These are phyloP conservation scores for Apomyelois bistriatella DNA, from an alignment of 2,888 invertebrate species.

Conservation along the genomic window DNA sequence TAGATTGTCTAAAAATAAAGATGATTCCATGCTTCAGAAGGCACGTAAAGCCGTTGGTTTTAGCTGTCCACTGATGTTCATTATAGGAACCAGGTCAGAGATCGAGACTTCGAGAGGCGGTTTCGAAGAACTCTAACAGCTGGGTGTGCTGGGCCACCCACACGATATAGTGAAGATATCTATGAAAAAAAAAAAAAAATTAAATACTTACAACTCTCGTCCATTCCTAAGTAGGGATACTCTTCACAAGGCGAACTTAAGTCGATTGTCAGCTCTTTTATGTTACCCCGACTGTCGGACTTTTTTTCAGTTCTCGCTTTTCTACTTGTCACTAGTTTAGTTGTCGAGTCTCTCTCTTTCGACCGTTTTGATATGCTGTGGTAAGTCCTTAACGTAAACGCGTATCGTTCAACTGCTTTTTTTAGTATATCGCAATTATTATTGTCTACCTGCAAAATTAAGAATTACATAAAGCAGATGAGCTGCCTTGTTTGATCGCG, in stretches of 20 bases:
- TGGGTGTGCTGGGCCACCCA: no score
- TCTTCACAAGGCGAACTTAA: slow-evolving; percentile 82
- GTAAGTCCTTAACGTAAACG: slow-evolving; percentile 13
- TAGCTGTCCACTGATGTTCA: no score
- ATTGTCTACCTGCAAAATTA: slow-evolving; percentile 11
- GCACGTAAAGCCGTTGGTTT: no score
- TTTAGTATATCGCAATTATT: slow-evolving; percentile 18
- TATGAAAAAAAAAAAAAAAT: not conserved
- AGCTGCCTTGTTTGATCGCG: no score
- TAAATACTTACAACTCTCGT: slow-evolving; percentile 87
- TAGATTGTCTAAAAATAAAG: no score
- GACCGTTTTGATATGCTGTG: not conserved
- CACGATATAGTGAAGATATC: no score
- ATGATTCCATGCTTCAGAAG: no score
- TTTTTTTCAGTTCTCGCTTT: not conserved
- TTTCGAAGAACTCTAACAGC: no score
- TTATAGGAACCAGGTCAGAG: no score
- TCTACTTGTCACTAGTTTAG: no score
- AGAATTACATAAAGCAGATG: not conserved
- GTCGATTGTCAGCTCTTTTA: slow-evolving; percentile 76
- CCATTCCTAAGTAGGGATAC: slow-evolving; percentile 84
- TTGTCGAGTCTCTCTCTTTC: not conserved
- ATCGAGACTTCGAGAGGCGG: no score
- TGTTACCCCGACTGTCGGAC: slow-evolving; percentile 21
- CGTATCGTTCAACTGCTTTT: slow-evolving; percentile 20